phyloP scores from a whole-genome alignment of 2,113 vertebrate genomes.

The Cichladusa arquata region DNA sequence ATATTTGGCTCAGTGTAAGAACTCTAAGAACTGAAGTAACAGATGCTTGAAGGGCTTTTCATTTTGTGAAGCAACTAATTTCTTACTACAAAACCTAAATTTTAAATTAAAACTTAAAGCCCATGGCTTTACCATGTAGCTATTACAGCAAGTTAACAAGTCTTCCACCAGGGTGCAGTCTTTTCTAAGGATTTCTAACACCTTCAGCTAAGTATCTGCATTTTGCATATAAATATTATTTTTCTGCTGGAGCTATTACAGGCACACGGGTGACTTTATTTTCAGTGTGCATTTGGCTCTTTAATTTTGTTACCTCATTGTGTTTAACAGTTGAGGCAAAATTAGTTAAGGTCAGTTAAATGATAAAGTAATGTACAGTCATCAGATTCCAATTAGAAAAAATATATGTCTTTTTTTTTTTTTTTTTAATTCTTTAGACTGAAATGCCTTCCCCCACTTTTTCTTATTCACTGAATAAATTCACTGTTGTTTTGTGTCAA shows the following conservation, averaged over 20 bases:
- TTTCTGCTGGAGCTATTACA: not conserved
- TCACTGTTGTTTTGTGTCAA: not conserved
- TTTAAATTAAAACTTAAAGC: not conserved
- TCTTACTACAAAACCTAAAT: not conserved
- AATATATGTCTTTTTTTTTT: not conserved
- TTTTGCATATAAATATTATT: not conserved
- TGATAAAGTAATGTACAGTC: not conserved
- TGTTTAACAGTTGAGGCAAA: not conserved
- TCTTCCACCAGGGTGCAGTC: constrained; percentile 70
- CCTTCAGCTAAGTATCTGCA: not conserved
- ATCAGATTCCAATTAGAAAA: not conserved
- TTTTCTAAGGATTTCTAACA: constrained; percentile 55
- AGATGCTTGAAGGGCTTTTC: not conserved
- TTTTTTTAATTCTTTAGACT: not conserved
- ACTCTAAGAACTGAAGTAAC: not conserved
- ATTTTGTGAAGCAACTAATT: not conserved
- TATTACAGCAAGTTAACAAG: constrained; percentile 12
- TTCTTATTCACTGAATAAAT: not conserved
- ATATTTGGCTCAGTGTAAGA: constrained; percentile 1
- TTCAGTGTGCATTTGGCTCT: not conserved
- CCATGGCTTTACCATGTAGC: not conserved
- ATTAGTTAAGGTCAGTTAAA: not conserved
- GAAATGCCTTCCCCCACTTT: not conserved
- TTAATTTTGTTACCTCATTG: not conserved
- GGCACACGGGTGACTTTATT: not conserved